These are phyloP conservation scores for Aricia artaxerxes DNA, from an alignment of 2,888 invertebrate species.

Conservation along the genomic window DNA sequence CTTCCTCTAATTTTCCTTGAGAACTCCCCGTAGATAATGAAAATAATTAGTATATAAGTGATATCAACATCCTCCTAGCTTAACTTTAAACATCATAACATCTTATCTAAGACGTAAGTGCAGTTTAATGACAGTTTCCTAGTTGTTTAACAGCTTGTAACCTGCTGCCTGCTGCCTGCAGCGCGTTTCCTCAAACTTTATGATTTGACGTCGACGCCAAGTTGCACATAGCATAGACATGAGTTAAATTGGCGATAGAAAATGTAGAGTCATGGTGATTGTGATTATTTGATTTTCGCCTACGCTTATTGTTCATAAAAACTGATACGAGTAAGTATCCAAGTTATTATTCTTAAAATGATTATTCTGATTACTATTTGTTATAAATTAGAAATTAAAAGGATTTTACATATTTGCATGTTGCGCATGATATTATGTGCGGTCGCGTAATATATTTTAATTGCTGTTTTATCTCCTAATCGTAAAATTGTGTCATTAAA, in stretches of 20 bases:
- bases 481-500: neutral
- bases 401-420: too few relatives aligned
- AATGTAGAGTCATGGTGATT: neutral
- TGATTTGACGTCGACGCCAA: neutral
- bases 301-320: too few relatives aligned
- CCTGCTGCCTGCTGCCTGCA: neutral
- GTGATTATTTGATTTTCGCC: too few relatives aligned
- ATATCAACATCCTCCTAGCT: neutral
- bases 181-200: neutral
- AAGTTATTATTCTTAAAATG: too few relatives aligned
- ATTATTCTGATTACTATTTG: too few relatives aligned
- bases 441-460: neutral
- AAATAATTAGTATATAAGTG: neutral
- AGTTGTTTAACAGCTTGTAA: slow-evolving; percentile 5
- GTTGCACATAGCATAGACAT: neutral
- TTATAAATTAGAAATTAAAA: too few relatives aligned
- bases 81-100: neutral
- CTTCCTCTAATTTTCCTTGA: neutral
- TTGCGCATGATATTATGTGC: too few relatives aligned
- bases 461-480: neutral
- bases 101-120: neutral
- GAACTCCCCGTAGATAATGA: neutral
- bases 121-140: neutral
- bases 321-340: too few relatives aligned
- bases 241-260: neutral